Percentiles rank a stretch among this genome's conserved stretches.
Evolutionary conservation across 2,113 vertebrate genomes (phyloP).

Genomic region (Tragelaphus strepsiceros): DNA sequence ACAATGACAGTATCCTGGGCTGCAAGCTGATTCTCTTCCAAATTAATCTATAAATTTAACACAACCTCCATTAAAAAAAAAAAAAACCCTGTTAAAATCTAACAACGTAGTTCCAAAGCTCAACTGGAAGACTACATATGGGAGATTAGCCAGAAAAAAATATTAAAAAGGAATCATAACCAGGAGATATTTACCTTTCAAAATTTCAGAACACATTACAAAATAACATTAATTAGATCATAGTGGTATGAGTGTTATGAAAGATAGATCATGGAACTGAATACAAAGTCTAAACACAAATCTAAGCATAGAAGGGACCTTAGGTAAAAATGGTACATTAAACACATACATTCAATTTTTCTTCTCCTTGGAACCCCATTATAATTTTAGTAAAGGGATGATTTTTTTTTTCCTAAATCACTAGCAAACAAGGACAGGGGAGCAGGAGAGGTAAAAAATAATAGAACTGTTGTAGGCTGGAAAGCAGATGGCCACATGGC

Average conservation of each 20-base stretch:
- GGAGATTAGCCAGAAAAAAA: neutral
- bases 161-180: neutral
- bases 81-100: neutral
- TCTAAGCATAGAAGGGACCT: neutral
- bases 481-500: neutral
- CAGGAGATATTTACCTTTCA: neutral
- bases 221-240: neutral
- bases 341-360: neutral
- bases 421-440: neutral
- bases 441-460: neutral
- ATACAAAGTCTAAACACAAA: neutral
- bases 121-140: neutral
- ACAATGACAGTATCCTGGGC: neutral
- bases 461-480: neutral
- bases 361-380: neutral
- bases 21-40: neutral
- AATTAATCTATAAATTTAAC: neutral
- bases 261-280: neutral
- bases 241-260: neutral
- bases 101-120: neutral
- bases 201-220: neutral
- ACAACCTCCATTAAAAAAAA: neutral
- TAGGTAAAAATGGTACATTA: neutral
- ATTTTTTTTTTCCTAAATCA: neutral
- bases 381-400: neutral